Percentiles rank a stretch among this genome's conserved stretches.
These are phyloP conservation scores for Drosophila malerkotliana DNA, from an alignment of 1,140 invertebrate species.

Conservation along the genomic window DNA sequence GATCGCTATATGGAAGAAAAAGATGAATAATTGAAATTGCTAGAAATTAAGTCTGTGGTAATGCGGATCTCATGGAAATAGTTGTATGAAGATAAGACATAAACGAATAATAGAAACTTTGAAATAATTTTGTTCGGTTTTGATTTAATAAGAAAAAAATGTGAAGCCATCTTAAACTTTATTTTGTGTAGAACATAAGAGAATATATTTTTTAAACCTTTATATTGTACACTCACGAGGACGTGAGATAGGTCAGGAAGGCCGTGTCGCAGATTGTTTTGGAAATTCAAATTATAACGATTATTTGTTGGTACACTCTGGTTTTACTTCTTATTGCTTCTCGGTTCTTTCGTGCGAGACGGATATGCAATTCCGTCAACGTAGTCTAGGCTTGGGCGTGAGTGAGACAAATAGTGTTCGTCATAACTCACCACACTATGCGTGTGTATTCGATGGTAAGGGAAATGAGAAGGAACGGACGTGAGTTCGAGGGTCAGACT, in stretches of 20 bases:
- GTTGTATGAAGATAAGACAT: not conserved
- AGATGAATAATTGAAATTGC: not conserved
- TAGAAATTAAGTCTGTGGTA: not conserved
- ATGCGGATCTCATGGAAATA: not conserved
- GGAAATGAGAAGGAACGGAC: not conserved
- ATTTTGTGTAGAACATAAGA: not conserved
- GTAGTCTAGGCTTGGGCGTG: not conserved
- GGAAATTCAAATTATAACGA: no score
- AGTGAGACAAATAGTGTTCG: not conserved
- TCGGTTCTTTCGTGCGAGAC: conserved; percentile 3
- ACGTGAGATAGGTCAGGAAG: not conserved
- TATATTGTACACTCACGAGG: not conserved
- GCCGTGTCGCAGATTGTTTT: no score
- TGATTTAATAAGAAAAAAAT: not conserved
- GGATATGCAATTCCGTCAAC: not conserved
- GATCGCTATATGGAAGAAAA: not conserved
- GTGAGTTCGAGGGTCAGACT: no score
- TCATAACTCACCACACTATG: not conserved
- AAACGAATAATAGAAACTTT: not conserved
- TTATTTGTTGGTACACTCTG: no score
- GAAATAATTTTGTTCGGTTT: not conserved
- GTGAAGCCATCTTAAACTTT: not conserved
- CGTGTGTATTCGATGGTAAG: not conserved
- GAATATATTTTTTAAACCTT: no score
- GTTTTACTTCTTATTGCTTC: not conserved